Conservation (phyloP, 2,113 vertebrate species). For the Scomber scombrus region DNA sequence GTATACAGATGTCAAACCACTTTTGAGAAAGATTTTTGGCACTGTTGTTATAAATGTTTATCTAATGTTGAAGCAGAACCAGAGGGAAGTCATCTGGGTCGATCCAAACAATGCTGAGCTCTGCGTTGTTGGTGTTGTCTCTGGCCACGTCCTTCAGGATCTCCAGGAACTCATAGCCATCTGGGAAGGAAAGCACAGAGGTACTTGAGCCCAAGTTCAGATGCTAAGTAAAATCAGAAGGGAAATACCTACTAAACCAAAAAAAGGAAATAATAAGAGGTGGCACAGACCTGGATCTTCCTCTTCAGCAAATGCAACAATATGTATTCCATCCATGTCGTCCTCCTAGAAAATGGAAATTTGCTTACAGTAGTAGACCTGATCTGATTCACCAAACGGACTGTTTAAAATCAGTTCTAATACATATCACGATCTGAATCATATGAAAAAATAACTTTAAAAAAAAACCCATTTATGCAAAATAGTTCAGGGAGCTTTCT, state of each 20-base stretch:
- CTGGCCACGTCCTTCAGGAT: conserved; percentile 96
- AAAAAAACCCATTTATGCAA: background rate
- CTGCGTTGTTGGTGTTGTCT: conserved; percentile 97
- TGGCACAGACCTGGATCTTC: conserved; percentile 92
- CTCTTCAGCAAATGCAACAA: conserved; percentile 97
- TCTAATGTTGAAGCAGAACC: conserved; percentile 76
- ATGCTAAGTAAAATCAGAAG: background rate
- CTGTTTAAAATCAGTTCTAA: no score
- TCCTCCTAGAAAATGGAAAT: conserved; percentile 87
- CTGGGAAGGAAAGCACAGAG: conserved; percentile 77
- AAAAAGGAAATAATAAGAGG: background rate
- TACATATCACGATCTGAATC: no score
- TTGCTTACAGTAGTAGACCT: background rate
- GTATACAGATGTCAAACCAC: background rate
- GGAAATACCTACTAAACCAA: background rate
- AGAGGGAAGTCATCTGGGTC: conserved; percentile 97
- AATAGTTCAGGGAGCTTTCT: background rate
- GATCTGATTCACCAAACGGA: background rate
- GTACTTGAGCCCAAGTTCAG: background rate
- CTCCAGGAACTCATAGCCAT: conserved; percentile 97
- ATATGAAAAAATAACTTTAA: no score
- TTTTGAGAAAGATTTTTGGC: background rate
- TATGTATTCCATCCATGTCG: conserved; percentile 96
- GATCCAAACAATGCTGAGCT: conserved; percentile 97
- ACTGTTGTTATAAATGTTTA: background rate